Base-by-base conservation (phyloP, 2,888 invertebrate genomes). In the Meandrusa payeni region DNA sequence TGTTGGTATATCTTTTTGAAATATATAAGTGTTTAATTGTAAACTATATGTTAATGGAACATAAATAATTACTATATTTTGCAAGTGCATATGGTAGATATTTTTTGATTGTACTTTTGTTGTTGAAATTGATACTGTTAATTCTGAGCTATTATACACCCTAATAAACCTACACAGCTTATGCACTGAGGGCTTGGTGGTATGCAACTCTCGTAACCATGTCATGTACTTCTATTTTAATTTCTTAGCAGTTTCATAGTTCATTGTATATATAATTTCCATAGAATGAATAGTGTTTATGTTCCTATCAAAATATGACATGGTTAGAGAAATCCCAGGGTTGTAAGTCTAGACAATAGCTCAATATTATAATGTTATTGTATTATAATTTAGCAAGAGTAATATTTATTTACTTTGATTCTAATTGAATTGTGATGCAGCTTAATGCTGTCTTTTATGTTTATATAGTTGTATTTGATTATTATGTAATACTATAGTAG, bases 291-390 rank as follows among this genome's bases (percentile, higher is more conserved):
- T 15, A 15, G 4, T 15, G n/a, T 33, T 29, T 33, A 5, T 23
- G 39, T 40, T 45, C 48, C 49, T 55, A 58, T 38, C 5, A 5
- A 40, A 46, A 50, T 52, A 65, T 76, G 83, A 72, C 86, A 82
- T 82, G 83, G 86, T 81, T 76, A 76, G 76, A 66, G 74, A 75
- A 59, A 76, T 80, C 81, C 83, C 76, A 69, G 83, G 86, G 86
- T 87, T 86, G 85, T 79, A 76, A 69, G 76, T 76, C 64, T 83
- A 86, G 79, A 66, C 77, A 78, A 83, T 85, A 87, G 82, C 82
- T 85, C 78, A 80, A 77, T 48, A 46, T 81, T 74, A 46, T 66
- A 59, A 65, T 59, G 59, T 61, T 59, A 63, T 61, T 76, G 72
- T 78, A 67, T 63, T 65, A 61, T 70, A 65, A 62, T 76, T 72